Evolutionary conservation across 2,113 vertebrate species (phyloP).

Genomic region (Microcebus jonahi): DNA sequence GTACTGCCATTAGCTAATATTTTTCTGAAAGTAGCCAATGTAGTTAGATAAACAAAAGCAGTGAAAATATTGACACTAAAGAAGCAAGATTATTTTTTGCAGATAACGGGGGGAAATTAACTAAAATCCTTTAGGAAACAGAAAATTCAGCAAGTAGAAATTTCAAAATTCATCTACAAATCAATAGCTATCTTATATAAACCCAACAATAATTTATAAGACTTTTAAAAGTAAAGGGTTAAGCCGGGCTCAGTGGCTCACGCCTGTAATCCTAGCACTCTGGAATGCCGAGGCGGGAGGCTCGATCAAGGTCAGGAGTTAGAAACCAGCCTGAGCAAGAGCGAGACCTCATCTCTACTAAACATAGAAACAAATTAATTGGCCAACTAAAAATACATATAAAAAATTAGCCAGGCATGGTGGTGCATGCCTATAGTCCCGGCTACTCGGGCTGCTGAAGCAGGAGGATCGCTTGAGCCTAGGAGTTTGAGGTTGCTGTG

Average conservation of each 20-base stretch:
- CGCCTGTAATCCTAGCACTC: too few relatives aligned
- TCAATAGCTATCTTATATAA: background rate
- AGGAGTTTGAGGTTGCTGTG: too few relatives aligned
- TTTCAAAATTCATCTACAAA: background rate
- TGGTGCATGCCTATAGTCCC: too few relatives aligned
- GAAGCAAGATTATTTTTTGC: background rate
- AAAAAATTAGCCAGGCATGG: too few relatives aligned
- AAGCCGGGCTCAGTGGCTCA: background rate
- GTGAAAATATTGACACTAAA: conserved; percentile 7
- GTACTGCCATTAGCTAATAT: background rate
- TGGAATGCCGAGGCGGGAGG: too few relatives aligned
- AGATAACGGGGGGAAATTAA: background rate
- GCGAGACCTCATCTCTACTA: too few relatives aligned
- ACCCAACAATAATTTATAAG: background rate
- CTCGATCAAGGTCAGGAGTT: too few relatives aligned
- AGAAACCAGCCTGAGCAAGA: too few relatives aligned
- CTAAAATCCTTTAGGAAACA: background rate
- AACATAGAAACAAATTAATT: too few relatives aligned
- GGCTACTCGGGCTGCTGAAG: too few relatives aligned
- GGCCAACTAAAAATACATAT: too few relatives aligned
- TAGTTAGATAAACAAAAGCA: background rate
- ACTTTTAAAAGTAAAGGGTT: conserved; percentile 18
- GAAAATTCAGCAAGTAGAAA: background rate
- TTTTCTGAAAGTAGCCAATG: conserved; percentile 38
- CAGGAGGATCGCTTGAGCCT: too few relatives aligned